Base-by-base conservation (phyloP, 2,113 vertebrate species). In the Grallaria varia region DNA sequence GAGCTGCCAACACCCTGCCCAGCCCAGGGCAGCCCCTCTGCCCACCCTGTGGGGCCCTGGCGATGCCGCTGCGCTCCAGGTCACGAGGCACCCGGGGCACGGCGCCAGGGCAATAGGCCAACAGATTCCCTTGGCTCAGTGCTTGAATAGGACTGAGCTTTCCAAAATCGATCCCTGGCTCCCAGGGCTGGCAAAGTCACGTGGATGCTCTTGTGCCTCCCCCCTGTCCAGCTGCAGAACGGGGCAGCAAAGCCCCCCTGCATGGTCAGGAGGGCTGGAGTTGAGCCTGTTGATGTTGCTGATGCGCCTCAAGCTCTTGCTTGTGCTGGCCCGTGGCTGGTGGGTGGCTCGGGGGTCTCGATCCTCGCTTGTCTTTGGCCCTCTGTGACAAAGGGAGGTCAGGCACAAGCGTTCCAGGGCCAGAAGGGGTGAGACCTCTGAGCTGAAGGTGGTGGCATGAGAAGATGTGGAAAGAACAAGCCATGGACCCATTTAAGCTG, bases 141-240 rank as follows among this genome's bases (percentile, higher is more conserved):
- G 37, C 64, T 63, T 45, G 50, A 27, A 33, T 2, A 8, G 45
- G 40, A 16, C 14, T 28, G 2, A 35, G 63, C 63, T 62, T 84
- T 49, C 63, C 79, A 39, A 33, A 91, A 39, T 0, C 23, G 25
- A 52, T 13, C 42, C 60, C 67, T 49, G 62, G 44, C 87, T 76
- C 47, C 63, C 25, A 15, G 1, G 2, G 24, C 31, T 71, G 68
- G 45, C 74, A 40, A 49, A 76, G 69, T 12, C 58, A 22, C 35
- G 4, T 0, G 0, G 24, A 5, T 45, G 74, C 39, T 75, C 39
- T 22, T 3, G 30, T 40, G 63, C 37, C 58, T 72, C 4, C 2
- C 2, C 30, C 56, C 28, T 53, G 55, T 6, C 27, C 72, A 39
- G 33, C 84, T 69, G 88, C 52, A 35, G 52, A 22, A 12, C 1